Base-by-base conservation (phyloP, 1,140 invertebrate genomes). In the Polyergus mexicanus region DNA sequence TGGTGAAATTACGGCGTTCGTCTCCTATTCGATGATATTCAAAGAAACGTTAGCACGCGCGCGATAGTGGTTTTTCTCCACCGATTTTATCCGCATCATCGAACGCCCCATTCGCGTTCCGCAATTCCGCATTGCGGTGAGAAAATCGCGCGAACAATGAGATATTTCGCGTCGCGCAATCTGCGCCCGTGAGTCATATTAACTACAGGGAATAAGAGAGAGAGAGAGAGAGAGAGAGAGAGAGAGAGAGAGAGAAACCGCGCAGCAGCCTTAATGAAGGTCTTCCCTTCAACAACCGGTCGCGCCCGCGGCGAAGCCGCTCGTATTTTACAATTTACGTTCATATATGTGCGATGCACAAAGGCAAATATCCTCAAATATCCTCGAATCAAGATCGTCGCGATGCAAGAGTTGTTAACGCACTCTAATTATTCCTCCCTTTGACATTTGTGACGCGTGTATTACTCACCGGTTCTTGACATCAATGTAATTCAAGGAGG, bases 341-440 rank as follows among this genome's bases (percentile, higher is more conserved):
- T 19, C 78, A 71, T 71, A 44, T 44, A 71, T 35, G 44, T 11
- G 51, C 66, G 78, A 22, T 38, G 54, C n/a, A 74, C 78, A 83
- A 62, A 83, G 54, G 51, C 77, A 44, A 72, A 83, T 60, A 81
- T 72, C 54, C 32, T 54, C 51, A 25, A 32, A 32, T 32, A 7
- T 11, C n/a, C n/a, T 3, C 32, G 16, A 38, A 58, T n/a, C 35
- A 44, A 38, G 62, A 54, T n/a, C 77, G 47, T 6, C 16, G 16
- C 4, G 35, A 58, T 77, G 58, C 16, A 83, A 83, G 47, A 16
- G 54, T 74, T 69, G 72, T 74, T 83, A 60, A 83, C 78, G 54
- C 78, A 83, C 78, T 44, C 68, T 83, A 83, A 83, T 83, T 83
- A 74, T 83, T 74, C 56, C 68, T 60, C 54, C 16, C 68, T 72